A percentile compares a stretch with the other conserved stretches of the same genome.
phyloP scores from a whole-genome alignment of 2,797 vertebrate genomes.

The Euphonia xanthogaster region DNA sequence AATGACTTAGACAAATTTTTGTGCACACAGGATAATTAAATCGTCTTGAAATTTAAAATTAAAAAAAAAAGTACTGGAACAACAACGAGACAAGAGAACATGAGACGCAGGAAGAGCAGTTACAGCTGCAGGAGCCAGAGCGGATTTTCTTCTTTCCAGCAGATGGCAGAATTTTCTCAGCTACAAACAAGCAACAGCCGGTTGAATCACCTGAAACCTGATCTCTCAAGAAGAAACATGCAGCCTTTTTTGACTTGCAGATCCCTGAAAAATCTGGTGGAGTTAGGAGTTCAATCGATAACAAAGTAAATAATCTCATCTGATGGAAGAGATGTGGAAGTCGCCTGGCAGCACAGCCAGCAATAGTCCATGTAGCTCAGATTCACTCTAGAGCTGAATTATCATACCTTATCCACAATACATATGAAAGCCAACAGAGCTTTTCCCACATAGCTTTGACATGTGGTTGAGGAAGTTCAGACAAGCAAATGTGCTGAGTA shows the following conservation, averaged over 20 bases:
- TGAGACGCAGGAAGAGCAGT: background rate
- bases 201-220: fast-evolving
- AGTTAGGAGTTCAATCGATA: background rate
- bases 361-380: background rate
- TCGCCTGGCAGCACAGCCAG: background rate
- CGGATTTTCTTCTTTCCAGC: constrained; percentile 26
- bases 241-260: background rate
- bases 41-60: background rate
- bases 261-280: background rate
- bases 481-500: background rate
- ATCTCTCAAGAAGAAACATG: background rate
- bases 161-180: constrained; percentile 48
- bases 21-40: background rate
- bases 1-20: background rate
- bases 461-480: background rate
- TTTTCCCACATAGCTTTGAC: background rate
- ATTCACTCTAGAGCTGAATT: background rate
- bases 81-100: background rate
- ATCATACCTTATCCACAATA: background rate
- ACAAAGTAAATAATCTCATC: background rate
- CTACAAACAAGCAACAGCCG: background rate
- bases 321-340: background rate
- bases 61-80: background rate
- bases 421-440: background rate
- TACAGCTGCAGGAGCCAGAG: background rate